Percentiles rank a stretch among this genome's conserved stretches.
Evolutionary conservation across 2,888 invertebrate species (phyloP).

Genomic region (Polymixis flavicincta): DNA sequence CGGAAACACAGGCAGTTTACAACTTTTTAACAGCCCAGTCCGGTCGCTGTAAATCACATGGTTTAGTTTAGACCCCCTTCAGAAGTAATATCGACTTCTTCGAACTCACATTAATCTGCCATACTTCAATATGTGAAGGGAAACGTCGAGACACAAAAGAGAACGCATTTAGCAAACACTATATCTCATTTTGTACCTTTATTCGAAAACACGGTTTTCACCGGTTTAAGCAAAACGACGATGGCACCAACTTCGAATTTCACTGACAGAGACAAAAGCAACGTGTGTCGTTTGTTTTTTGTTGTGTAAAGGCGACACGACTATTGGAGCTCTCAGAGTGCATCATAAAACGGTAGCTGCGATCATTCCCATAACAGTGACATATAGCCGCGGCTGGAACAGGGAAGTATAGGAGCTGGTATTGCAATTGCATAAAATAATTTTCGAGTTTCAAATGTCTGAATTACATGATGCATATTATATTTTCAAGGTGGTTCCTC

Average conservation of each 20-base stretch:
- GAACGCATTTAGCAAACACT: conserved; percentile 79
- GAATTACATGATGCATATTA: neutral
- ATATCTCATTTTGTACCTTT: conserved; percentile 58
- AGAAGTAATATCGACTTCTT: conserved; percentile 90
- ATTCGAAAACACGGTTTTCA: conserved; percentile 46
- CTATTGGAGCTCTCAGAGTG: conserved; percentile 82
- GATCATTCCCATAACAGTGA: conserved; percentile 74
- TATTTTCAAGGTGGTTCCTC: neutral
- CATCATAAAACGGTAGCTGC: conserved; percentile 83
- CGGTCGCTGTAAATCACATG: conserved; percentile 88
- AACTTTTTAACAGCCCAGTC: conserved; percentile 88
- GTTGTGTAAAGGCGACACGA: conserved; percentile 69
- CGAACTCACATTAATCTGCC: conserved; percentile 89
- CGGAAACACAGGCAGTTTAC: conserved; percentile 90
- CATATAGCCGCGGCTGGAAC: conserved; percentile 71
- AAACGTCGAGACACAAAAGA: conserved; percentile 83
- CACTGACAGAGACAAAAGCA: conserved; percentile 60
- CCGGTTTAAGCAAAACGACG: conserved; percentile 30
- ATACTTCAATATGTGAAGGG: conserved; percentile 88
- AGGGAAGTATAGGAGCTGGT: conserved; percentile 59
- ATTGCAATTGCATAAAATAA: neutral
- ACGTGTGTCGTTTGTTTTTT: conserved; percentile 62
- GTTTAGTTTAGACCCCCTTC: conserved; percentile 87
- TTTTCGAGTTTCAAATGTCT: neutral
- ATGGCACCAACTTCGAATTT: conserved; percentile 59